Conservation (phyloP, 1,140 invertebrate genomes). For the Caenorhabditis latens region DNA sequence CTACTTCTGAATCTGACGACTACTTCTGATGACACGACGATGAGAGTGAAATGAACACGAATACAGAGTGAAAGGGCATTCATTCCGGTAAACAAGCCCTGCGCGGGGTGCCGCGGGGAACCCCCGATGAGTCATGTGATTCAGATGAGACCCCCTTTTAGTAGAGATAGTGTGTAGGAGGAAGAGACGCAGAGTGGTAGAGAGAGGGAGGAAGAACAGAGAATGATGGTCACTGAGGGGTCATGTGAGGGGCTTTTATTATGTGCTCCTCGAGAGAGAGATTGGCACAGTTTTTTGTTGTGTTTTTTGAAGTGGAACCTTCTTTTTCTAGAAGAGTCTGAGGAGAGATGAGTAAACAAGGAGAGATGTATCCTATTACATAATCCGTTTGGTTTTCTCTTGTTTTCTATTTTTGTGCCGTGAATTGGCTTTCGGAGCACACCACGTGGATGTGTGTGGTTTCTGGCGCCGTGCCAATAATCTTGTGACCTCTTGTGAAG, state of each 20-base stretch:
- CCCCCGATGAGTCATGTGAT: slow-evolving; percentile 41
- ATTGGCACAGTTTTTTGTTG: background rate
- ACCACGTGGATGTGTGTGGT: too few species aligned
- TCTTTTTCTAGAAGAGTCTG: background rate
- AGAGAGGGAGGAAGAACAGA: background rate
- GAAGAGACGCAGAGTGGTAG: slow-evolving; percentile 1
- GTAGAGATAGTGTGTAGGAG: background rate
- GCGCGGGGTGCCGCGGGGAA: background rate
- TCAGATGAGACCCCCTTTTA: background rate
- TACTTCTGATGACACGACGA: background rate
- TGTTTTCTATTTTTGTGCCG: background rate
- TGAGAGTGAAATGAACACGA: background rate
- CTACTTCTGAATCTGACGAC: too few species aligned
- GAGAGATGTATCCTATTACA: background rate
- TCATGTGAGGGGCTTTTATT: background rate
- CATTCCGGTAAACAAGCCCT: slow-evolving; percentile 5
- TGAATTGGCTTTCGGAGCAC: too few species aligned
- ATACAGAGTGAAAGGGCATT: background rate
- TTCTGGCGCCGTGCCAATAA: too few species aligned
- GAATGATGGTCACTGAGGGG: background rate
- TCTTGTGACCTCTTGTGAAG: too few species aligned
- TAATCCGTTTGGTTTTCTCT: slow-evolving; percentile 9
- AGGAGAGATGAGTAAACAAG: background rate
- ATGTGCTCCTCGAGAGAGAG: background rate
- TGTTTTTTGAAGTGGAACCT: background rate